These are phyloP conservation scores for Pristionchus arcanus DNA, from an alignment of 2,888 invertebrate species.

Conservation along the genomic window DNA sequence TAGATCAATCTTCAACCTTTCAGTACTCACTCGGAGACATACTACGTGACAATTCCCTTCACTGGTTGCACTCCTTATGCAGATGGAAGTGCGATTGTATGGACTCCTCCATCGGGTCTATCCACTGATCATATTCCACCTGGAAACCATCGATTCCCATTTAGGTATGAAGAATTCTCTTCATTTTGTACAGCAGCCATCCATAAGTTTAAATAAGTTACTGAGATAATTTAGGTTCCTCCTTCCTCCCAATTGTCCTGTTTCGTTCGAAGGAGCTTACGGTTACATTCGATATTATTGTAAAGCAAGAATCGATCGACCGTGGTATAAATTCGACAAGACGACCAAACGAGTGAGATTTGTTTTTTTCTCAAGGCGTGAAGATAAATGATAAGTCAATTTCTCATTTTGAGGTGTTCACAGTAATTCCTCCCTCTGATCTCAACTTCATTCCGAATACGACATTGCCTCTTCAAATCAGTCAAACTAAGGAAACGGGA, in stretches of 20 bases:
- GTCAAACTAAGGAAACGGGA: constrained; percentile 60
- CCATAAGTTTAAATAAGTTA: not conserved
- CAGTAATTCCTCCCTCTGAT: constrained; percentile 64
- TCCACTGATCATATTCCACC: constrained; percentile 26
- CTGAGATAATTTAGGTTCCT: constrained; percentile 13
- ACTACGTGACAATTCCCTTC: constrained; percentile 39
- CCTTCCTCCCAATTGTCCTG: constrained; percentile 61
- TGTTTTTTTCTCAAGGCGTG: no score
- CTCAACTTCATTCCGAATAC: constrained; percentile 60
- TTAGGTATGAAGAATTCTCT: not conserved
- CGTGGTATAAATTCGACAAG: constrained; percentile 65
- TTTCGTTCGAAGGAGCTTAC: constrained; percentile 61
- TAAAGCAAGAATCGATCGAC: constrained; percentile 67
- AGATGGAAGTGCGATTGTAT: constrained; percentile 36
- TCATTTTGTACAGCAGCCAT: not conserved
- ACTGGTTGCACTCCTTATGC: constrained; percentile 21
- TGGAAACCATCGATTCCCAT: constrained; percentile 50
- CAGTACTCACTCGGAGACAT: not conserved
- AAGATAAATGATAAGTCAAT: no score
- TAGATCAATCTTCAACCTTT: no score
- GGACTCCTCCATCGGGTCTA: constrained; percentile 42
- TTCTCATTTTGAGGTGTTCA: constrained; percentile 55
- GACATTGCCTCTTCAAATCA: constrained; percentile 55
- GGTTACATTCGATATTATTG: constrained; percentile 66
- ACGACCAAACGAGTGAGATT: constrained; percentile 48